Base-by-base conservation (phyloP, 2,888 invertebrate species). In the Pristionchus fissidentatus region DNA sequence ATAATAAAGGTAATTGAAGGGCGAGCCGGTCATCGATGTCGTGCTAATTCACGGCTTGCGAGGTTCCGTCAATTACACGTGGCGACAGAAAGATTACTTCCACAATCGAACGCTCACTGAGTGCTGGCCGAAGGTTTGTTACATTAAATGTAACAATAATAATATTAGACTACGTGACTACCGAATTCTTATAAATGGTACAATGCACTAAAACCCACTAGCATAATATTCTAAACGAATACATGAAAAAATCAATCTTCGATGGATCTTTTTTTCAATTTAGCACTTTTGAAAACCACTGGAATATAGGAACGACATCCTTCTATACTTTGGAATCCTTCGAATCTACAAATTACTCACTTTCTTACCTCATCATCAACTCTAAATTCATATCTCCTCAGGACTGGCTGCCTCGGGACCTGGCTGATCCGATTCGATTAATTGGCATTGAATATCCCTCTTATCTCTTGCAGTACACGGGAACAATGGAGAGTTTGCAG, bases 361-460 rank as follows among this genome's bases (percentile, higher is more conserved):
- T 32, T 70, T 26, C 22, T 70, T 70, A 19, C 10, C 15, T 70
- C 70, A 46, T 46, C 46, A 46, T 46, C 46, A 46, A 46, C 15
- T 46, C 8, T 43, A n/a, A n/a, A n/a, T n/a, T 35, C 22, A n/a
- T n/a, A 49, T 77, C 29, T 7, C 60, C 86, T 80, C 35, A 88
- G 87, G 91, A 91, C 66, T 91, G 91, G 91, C 86, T 91, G 0
- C 89, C 89, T 0, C 52, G 84, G 32, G 91, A 91, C 83, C 84
- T 91, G 29, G 82, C 85, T 15, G 73, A 86, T 62, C 88, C 90
- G 7, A 86, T 91, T 38, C 85, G 91, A 35, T 89, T 91, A 15
- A 79, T 91, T 26, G 91, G 89, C 0, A 83, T 91, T 38, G 90
- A 91, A 43, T 91, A 91, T 84, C 88, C 90, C 10, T 91, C 91